Evolutionary conservation across 2,888 invertebrate species (phyloP).

Genomic region (Temnothorax unifasciatus): DNA sequence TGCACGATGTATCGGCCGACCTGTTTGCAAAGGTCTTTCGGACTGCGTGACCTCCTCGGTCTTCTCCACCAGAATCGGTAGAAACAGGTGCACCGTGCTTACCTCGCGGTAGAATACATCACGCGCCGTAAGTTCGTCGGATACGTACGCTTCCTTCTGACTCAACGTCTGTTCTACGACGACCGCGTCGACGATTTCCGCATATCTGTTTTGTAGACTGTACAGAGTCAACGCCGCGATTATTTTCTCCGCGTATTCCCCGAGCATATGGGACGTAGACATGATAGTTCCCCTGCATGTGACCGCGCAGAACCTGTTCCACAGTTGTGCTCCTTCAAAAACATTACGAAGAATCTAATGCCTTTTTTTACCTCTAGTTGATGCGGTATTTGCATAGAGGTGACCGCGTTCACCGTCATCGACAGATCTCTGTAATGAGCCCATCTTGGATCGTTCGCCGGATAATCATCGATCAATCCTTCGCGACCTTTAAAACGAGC

Average conservation of each 20-base stretch:
- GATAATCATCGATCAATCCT: constrained; percentile 95
- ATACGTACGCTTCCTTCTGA: constrained; percentile 78
- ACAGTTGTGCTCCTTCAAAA: constrained; percentile 91
- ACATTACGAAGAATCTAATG: constrained; percentile 92
- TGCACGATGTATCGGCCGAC: constrained; percentile 86
- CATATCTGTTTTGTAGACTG: constrained; percentile 87
- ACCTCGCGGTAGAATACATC: constrained; percentile 93
- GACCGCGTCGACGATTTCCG: constrained; percentile 80
- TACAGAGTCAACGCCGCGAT: constrained; percentile 91
- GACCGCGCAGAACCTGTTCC: constrained; percentile 88
- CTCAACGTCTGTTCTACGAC: constrained; percentile 80
- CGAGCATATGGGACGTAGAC: constrained; percentile 88
- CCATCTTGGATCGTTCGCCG: constrained; percentile 95
- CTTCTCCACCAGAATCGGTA: constrained; percentile 89
- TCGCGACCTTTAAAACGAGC: constrained; percentile 90
- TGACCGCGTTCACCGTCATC: constrained; percentile 83
- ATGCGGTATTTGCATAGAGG: constrained; percentile 93
- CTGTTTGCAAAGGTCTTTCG: constrained; percentile 88
- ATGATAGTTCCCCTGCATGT: constrained; percentile 87
- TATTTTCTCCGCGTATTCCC: constrained; percentile 93
- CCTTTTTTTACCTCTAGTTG: constrained; percentile 95
- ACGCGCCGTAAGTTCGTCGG: constrained; percentile 88
- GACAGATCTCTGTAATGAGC: constrained; percentile 86
- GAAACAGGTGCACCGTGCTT: constrained; percentile 89
- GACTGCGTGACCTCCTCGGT: constrained; percentile 88